A percentile compares a stretch with the other conserved stretches of the same genome.
Evolutionary conservation across 1,140 invertebrate species (phyloP).

Genomic region (Maconellicoccus hirsutus): DNA sequence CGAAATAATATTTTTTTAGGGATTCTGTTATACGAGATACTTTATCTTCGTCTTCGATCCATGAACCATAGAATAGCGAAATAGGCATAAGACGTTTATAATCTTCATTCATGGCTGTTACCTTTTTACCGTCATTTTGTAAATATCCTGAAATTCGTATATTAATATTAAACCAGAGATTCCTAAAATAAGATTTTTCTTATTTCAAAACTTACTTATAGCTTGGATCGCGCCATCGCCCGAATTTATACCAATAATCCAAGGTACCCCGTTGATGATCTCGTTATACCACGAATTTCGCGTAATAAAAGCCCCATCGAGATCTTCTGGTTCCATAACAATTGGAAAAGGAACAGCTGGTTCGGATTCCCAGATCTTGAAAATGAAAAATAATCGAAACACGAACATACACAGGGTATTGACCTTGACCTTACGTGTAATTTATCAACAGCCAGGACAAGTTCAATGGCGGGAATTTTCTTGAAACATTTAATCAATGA

Average conservation of each 20-base stretch:
- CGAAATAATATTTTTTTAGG: conserved; percentile 1
- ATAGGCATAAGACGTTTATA: neutral
- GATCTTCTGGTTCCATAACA: neutral
- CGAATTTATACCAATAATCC: neutral
- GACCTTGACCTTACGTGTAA: neutral
- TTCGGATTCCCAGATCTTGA: neutral
- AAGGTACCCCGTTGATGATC: neutral
- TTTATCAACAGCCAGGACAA: neutral
- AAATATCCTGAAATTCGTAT: neutral
- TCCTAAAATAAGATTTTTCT: neutral
- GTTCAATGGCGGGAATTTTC: neutral
- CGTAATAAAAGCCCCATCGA: neutral
- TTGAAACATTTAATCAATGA: neutral
- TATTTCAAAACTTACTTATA: neutral
- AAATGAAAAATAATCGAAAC: neutral
- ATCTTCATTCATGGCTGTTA: neutral
- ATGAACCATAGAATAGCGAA: neutral
- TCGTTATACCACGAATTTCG: neutral
- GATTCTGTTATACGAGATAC: neutral
- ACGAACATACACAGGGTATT: neutral
- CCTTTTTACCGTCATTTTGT: neutral
- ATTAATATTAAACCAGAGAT: neutral
- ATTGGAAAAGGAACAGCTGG: neutral
- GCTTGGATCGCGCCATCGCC: neutral
- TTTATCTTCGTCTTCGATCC: neutral